Percentiles rank a stretch among this genome's conserved stretches.
phyloP scores from a whole-genome alignment of 1,140 invertebrate species.

The Heliconius melpomene region DNA sequence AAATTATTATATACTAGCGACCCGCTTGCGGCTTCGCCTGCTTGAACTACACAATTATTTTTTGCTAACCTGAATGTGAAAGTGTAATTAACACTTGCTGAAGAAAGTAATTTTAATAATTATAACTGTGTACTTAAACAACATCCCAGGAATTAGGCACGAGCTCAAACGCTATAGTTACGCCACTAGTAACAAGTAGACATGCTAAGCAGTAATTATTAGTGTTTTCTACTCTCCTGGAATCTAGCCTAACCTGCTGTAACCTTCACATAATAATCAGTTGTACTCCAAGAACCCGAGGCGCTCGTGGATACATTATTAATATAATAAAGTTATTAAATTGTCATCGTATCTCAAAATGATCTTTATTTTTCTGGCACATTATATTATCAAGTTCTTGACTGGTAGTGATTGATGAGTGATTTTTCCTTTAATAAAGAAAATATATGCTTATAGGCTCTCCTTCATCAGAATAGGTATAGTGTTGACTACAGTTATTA shows the following conservation, averaged over 20 bases:
- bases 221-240: too few relatives aligned
- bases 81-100: too few relatives aligned
- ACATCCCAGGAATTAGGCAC: too few relatives aligned
- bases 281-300: neutral
- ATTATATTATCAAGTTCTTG: neutral
- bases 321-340: slow-evolving; percentile 3
- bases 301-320: neutral
- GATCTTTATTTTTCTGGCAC: neutral
- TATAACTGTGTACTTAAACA: too few relatives aligned
- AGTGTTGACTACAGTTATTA: neutral
- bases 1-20: too few relatives aligned
- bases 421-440: neutral
- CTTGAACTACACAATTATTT: too few relatives aligned
- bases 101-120: too few relatives aligned
- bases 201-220: too few relatives aligned
- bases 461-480: neutral
- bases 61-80: too few relatives aligned
- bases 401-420: neutral
- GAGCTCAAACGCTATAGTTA: too few relatives aligned
- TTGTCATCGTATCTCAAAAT: slow-evolving; percentile 1
- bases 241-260: neutral
- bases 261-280: neutral
- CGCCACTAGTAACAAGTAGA: too few relatives aligned
- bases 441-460: neutral
- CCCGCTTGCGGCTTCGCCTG: too few relatives aligned